Evolutionary conservation across 2,888 invertebrate species (phyloP), one percentile per base, ranked within the genome.

Genomic region (Melinaea marsaeus): DNA sequence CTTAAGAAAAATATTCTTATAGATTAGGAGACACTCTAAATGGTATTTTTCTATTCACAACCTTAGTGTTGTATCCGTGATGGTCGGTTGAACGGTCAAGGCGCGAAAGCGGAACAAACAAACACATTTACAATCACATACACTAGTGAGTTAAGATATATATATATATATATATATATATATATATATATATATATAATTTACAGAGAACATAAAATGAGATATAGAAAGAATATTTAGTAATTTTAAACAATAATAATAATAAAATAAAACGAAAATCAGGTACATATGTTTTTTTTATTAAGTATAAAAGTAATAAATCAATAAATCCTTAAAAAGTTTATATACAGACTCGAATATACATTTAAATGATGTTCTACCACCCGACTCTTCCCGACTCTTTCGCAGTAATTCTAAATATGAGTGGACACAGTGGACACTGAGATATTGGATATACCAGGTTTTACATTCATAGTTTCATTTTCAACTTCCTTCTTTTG

Each of bases 391-490:
- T 68, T 63, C 22, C 22, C 22, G 22, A 22, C 22, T 63, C 61
- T 60, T 9, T 9, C 42, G 9, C 34, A 64, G 57, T 62, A 65
- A 35, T 1, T 62, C 72, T 82, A 89, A 71, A 89, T 90, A 72
- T 89, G 90, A 22, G 90, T 90, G 6, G 90, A 88, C 2, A 88
- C 88, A 46, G 90, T 90, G 0, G 86, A 86, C 0, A 90, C 88
- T 4, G 90, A 90, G 0, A 85, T 74, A 0, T 77, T 83, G 1
- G 90, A 89, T 4, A 87, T 80, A 0, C 89, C 88, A 11, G 87
- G 88, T 9, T 85, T 88, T 0, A 90, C 85, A 55, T 81, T 84
- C 0, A 73, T 79, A 45, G 83, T 84, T 0, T 69, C 61, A n/a
- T 85, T 81, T 71, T 86, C 83, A 2, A 60, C 51, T 3, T 80